A percentile compares a stretch with the other conserved stretches of the same genome.
Conservation (phyloP, 2,113 vertebrate genomes). For the Centrocercus urophasianus region DNA sequence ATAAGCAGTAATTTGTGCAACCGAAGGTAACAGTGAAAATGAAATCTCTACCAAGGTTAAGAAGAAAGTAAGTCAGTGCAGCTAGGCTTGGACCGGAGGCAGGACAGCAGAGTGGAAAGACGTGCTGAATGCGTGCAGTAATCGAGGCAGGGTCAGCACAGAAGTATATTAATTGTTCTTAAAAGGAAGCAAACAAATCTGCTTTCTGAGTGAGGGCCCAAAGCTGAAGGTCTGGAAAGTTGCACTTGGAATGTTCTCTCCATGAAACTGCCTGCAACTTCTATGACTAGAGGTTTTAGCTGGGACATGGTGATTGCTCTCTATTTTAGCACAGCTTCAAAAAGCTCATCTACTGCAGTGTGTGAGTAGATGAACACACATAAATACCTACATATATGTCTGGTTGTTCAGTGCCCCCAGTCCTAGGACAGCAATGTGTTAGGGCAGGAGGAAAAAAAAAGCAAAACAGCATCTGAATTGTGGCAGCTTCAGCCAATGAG, state of each 20-base stretch:
- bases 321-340: not conserved
- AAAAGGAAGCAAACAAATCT: not conserved
- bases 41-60: not conserved
- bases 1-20: not conserved
- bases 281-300: not conserved
- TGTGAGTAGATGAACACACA: too few species aligned
- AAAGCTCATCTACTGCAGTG: rapidly evolving
- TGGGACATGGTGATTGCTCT: not conserved
- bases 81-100: not conserved
- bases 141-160: not conserved
- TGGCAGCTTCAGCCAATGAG: not conserved
- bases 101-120: not conserved
- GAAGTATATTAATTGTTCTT: not conserved
- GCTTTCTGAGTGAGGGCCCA: not conserved
- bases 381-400: not conserved
- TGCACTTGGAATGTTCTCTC: not conserved
- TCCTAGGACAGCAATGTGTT: not conserved
- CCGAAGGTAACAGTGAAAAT: not conserved
- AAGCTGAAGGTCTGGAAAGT: not conserved
- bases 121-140: not conserved
- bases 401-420: not conserved
- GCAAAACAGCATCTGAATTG: not conserved
- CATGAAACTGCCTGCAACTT: not conserved
- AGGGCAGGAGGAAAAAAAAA: not conserved
- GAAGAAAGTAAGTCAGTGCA: not conserved